phyloP scores from a whole-genome alignment of 2,888 invertebrate species.

The Acleris sparsana region DNA sequence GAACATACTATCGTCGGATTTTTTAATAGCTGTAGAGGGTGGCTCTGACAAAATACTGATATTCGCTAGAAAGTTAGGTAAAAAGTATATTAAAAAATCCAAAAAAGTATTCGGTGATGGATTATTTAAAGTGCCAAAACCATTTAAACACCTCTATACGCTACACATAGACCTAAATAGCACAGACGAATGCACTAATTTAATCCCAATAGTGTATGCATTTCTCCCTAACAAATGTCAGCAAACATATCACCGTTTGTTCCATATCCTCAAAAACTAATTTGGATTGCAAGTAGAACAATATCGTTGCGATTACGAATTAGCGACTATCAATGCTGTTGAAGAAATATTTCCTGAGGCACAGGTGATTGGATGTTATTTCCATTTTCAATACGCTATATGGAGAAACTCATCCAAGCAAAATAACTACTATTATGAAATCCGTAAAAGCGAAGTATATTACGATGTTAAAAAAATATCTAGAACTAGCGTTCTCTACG shows the following conservation, averaged over 20 bases:
- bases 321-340: conserved; percentile 19
- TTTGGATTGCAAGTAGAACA: conserved; percentile 19
- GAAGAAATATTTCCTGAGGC: conserved; percentile 18
- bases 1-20: conserved; percentile 12
- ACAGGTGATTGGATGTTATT: conserved; percentile 18
- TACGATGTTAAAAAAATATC: too few relatives aligned
- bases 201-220: conserved; percentile 19
- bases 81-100: too few relatives aligned
- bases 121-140: conserved; percentile 22
- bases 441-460: too few relatives aligned
- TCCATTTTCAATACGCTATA: conserved; percentile 20
- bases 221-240: conserved; percentile 18
- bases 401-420: conserved; percentile 18
- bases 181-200: conserved; percentile 19
- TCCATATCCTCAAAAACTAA: conserved; percentile 14
- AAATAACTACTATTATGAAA: background rate
- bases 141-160: conserved; percentile 21
- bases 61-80: too few relatives aligned
- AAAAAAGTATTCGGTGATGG: conserved; percentile 20
- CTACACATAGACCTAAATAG: conserved; percentile 19
- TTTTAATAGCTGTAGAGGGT: background rate
- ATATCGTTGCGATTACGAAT: conserved; percentile 21
- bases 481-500: too few relatives aligned
- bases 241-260: conserved; percentile 21
- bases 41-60: too few relatives aligned